Evolutionary conservation across 1,140 invertebrate genomes (phyloP), one percentile per base, ranked within the genome.

Genomic region (Caenorhabditis tropicalis): DNA sequence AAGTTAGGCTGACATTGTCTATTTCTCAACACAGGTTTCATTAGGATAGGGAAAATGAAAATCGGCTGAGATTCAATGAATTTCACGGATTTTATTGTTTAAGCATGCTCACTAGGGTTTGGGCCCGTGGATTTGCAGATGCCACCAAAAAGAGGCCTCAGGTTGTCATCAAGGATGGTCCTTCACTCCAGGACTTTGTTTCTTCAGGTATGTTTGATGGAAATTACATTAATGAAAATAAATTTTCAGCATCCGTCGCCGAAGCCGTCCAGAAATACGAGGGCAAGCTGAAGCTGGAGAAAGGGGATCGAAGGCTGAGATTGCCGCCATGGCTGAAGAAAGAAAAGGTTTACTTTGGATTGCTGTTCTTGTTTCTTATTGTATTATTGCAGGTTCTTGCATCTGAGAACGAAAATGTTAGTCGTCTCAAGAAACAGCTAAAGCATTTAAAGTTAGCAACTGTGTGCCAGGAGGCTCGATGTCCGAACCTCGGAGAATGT

Each of bases 401-500:
- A 15, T 60, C 56, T 15, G 81, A 82, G 31, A 85, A 85, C 49
- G 84, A 82, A 16, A 85, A 85, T 24, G 84, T 85, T 7, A 94
- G 93, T 87, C 94, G 94, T 89, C 92, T 99, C 19, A 99, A 98
- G 90, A 93, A 95, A 74, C 95, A 96, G 90, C 92, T 99, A 15
- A 92, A 96, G 82, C 94, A 94, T 19, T 92, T 99, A 16, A 98
- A 97, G 88, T 92, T 99, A 12, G 95, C 96, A 88, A 99, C 98
- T 2, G 98, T 99, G 1, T 99, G 98, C 92, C 96, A 99, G 91
- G 98, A 99, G 93, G 98, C 98, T 0, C 48, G 83, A 49, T 99
- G 98, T 93, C 98, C 98, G 0, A 99, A 99, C 92, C 99, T 99
- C 88, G 96, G 97, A 27, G 97, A 99, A 93, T 99, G 98, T 92